These are phyloP conservation scores for Agapornis roseicollis DNA, from an alignment of 2,113 vertebrate species.

Conservation along the genomic window DNA sequence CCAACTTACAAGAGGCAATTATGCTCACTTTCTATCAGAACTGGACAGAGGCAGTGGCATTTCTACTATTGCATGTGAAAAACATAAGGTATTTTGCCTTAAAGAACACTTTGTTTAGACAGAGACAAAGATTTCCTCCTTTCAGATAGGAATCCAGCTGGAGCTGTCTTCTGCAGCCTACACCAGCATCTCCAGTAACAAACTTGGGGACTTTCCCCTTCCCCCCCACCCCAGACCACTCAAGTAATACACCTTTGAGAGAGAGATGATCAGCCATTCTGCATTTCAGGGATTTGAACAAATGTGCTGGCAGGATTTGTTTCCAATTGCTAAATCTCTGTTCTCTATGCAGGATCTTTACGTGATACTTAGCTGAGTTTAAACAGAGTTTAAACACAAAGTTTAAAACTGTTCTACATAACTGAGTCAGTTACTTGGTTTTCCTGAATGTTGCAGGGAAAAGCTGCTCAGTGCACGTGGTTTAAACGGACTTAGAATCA, in stretches of 20 bases:
- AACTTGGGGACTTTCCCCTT: background rate
- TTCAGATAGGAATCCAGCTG: background rate
- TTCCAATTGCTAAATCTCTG: background rate
- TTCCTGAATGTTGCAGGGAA: background rate
- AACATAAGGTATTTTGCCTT: background rate
- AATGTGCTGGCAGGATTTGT: background rate
- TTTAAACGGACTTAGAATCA: background rate
- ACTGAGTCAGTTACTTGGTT: background rate
- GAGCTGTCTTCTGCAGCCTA: background rate
- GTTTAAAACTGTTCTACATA: background rate
- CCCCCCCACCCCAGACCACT: background rate
- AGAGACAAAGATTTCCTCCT: background rate
- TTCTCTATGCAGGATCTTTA: background rate
- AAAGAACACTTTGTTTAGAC: background rate
- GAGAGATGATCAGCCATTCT: background rate
- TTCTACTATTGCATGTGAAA: background rate
- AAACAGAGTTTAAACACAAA: no score
- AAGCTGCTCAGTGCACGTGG: background rate
- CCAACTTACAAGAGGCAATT: background rate
- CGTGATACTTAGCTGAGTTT: background rate
- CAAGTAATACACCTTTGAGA: background rate
- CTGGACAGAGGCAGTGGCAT: background rate
- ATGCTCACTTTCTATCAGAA: background rate
- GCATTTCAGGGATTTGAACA: background rate
- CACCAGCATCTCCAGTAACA: background rate